A percentile compares a stretch with the other conserved stretches of the same genome.
Conservation (phyloP, 2,888 invertebrate species). For the Cephus rjabovi region DNA sequence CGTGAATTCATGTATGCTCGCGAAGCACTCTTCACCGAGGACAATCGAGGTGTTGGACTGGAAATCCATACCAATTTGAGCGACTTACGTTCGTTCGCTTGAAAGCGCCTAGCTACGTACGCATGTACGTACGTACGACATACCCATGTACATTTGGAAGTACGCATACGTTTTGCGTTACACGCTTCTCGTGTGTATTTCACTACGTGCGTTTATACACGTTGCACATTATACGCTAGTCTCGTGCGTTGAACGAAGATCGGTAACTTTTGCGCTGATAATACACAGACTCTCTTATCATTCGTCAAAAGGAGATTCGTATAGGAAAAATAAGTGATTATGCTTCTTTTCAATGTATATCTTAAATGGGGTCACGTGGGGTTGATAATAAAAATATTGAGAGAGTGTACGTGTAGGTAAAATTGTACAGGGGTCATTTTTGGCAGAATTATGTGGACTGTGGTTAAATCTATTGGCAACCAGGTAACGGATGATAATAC, state of each 20-base stretch:
- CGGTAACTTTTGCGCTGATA: not conserved
- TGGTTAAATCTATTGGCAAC: not conserved
- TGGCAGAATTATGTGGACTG: not conserved
- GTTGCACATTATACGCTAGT: not conserved
- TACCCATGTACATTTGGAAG: not conserved
- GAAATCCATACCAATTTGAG: slow-evolving; percentile 66
- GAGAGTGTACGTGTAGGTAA: no score
- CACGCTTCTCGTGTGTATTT: not conserved
- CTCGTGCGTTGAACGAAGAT: not conserved
- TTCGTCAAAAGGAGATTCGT: not conserved
- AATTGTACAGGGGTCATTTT: no score
- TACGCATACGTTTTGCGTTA: not conserved
- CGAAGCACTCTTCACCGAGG: slow-evolving; percentile 61
- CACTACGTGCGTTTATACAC: not conserved
- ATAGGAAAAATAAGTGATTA: not conserved
- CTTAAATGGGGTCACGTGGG: not conserved
- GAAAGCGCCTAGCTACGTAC: slow-evolving; percentile 40
- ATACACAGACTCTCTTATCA: not conserved
- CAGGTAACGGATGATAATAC: not conserved
- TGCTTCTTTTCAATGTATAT: not conserved
- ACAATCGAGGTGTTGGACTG: slow-evolving; percentile 67
- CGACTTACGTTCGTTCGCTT: slow-evolving; percentile 58
- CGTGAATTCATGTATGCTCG: slow-evolving; percentile 61
- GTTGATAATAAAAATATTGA: not conserved
- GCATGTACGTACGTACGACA: slow-evolving; percentile 1